Base-by-base conservation (phyloP, 2,113 vertebrate species). In the Garra rufa region DNA sequence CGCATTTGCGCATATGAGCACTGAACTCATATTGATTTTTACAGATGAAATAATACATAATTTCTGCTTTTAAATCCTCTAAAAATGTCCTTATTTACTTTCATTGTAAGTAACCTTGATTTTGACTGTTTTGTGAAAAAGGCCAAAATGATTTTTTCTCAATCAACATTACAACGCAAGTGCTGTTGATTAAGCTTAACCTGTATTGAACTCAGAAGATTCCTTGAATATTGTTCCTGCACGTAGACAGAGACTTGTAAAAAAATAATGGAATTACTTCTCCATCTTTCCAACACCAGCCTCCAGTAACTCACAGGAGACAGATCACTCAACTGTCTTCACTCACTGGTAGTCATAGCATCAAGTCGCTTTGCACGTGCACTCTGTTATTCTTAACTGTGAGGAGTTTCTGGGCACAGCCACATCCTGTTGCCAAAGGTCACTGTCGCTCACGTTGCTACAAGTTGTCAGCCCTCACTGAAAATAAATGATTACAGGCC, bases 371-470 rank as follows among this genome's bases (percentile, higher is more conserved):
- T 19, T n/a, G 19, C 67, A 70, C 9, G 1, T 1, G 19, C 34
- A 41, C 67, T 11, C 34, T 41, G 67, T 70, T 70, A 11, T 70
- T 70, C 19, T 41, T 41, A 41, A 41, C 9, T 21, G 19, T 41
- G 67, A 2, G 2, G 30, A 70, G 67, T 70, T 41, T 9, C 34
- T 70, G 34, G 34, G 9, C 34, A 41, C 9, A 9, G 65, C 17
- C 65, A 69, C 65, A 69, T 70, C 67, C 67, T 70, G 67, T n/a
- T 41, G 14, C 63, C 30, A 67, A 67, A 67, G 63, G 63, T 67
- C 63, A 67, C 63, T 67, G 28, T 15, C 15, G 3, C 6, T 30
- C 6, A 34, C 7, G 7, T 3, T 65, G 30, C 65, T 14, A 11
- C 65, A 69, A 6, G 65, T 21, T 41, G 38, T 21, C 34, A 70